Evolutionary conservation across 2,797 vertebrate genomes (phyloP), one percentile per base, ranked within the genome.

Genomic region (Emys orbicularis): DNA sequence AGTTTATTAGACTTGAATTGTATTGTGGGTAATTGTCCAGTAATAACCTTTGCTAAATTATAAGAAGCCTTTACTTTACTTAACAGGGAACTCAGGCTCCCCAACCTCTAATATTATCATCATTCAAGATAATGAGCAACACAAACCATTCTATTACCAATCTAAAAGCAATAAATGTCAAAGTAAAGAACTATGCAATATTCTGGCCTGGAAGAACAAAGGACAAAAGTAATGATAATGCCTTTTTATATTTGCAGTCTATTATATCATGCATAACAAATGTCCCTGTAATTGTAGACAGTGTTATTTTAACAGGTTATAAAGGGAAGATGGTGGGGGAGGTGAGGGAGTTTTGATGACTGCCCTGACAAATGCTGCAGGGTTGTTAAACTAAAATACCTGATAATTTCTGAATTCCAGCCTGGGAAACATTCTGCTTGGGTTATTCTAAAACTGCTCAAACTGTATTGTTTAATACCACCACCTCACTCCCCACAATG

Each of bases 121-220:
- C 97, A 98, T 97, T 98, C 98, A 98, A 97, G 96, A 97, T 98
- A 98, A 98, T 98, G 98, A 98, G 97, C 97, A 98, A 97, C 97
- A 98, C 98, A 98, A 98, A 97, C 97, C 96, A 98, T 98, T 98
- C 98, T 97, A 98, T 98, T 98, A 98, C 97, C 96, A 98, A 98
- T 98, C 96, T 98, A 98, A 98, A 98, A 97, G 97, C 97, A 98
- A 98, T 98, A 98, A 98, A 98, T 97, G 98, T 98, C 98, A 98
- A 96, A 98, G 97, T 98, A 98, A 98, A 98, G 98, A 98, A 98
- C 97, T 98, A 96, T 96, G 97, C 97, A 98, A 98, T 98, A 98
- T 98, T 98, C 98, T 95, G 93, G 96, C 95, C 96, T 96, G 95
- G 96, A 98, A 98, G 98, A 98, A 98, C 97, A 98, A 97, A 98